Conservation (phyloP, 2,113 vertebrate species). For the Prochilodus magdalenae region DNA sequence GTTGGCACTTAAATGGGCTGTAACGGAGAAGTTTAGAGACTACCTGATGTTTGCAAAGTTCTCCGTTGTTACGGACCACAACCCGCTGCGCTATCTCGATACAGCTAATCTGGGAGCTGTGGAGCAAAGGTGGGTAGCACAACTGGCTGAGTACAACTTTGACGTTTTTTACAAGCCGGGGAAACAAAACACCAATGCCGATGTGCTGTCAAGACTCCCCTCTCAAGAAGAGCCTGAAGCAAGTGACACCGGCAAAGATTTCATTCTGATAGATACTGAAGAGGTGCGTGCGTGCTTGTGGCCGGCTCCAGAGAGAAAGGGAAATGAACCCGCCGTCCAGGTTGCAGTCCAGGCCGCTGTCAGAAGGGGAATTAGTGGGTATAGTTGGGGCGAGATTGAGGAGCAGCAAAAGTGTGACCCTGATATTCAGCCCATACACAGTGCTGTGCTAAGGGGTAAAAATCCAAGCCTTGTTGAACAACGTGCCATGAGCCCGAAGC, state of each 20-base stretch:
- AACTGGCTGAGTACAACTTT: conserved; percentile 44
- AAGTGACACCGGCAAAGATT: conserved; percentile 10
- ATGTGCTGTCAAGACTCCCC: too few relatives aligned
- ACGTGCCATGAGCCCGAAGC: neutral
- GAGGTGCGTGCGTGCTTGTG: neutral
- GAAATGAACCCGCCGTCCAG: neutral
- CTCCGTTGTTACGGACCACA: conserved; percentile 32
- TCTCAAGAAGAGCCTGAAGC: conserved; percentile 28
- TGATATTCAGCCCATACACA: neutral
- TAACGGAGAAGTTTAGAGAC: conserved; percentile 32
- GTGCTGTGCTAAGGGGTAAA: neutral
- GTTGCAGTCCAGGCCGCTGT: neutral
- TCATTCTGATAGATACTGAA: neutral
- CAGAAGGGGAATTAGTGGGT: neutral
- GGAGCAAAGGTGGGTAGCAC: conserved; percentile 42
- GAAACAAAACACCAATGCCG: neutral
- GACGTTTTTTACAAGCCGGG: conserved; percentile 30
- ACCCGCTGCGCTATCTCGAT: conserved; percentile 28
- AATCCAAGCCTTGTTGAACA: neutral
- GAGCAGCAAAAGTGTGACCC: neutral
- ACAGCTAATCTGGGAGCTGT: neutral
- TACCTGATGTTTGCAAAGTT: conserved; percentile 34
- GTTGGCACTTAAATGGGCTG: conserved; percentile 24
- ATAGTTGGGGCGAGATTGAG: neutral
- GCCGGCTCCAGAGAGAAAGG: neutral